Conservation (phyloP, 2,113 vertebrate genomes). For the Bos javanicus region DNA sequence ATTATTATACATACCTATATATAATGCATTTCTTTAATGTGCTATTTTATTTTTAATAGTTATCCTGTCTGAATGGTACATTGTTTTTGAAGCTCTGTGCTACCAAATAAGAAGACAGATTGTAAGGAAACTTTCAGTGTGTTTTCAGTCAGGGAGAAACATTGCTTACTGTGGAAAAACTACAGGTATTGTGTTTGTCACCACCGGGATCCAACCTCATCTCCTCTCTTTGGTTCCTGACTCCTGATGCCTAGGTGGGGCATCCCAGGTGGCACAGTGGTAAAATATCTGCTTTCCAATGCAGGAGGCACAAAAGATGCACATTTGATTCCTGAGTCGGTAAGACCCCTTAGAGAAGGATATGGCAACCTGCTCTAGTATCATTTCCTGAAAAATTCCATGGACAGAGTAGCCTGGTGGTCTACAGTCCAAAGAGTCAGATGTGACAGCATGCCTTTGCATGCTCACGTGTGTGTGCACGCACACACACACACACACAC, state of each 20-base stretch:
- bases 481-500: accelerated
- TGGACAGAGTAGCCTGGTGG: not conserved
- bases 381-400: not conserved
- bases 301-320: not conserved
- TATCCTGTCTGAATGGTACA: not conserved
- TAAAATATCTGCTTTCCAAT: not conserved
- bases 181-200: not conserved
- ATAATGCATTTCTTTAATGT: not conserved
- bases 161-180: not conserved
- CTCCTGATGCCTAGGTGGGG: not conserved
- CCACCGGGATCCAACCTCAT: not conserved
- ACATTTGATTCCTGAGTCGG: accelerated
- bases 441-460: accelerated
- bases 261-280: not conserved
- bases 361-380: not conserved
- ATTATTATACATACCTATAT: not conserved
- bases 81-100: not conserved
- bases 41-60: not conserved
- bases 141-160: not conserved
- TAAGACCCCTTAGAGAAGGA: not conserved
- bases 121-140: not conserved
- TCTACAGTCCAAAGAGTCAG: not conserved
- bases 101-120: not conserved
- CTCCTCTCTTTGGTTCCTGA: not conserved
- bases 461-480: accelerated